A percentile compares a stretch with the other conserved stretches of the same genome.
Evolutionary conservation across 2,888 invertebrate species (phyloP).

Genomic region (Cataglyphis livida): DNA sequence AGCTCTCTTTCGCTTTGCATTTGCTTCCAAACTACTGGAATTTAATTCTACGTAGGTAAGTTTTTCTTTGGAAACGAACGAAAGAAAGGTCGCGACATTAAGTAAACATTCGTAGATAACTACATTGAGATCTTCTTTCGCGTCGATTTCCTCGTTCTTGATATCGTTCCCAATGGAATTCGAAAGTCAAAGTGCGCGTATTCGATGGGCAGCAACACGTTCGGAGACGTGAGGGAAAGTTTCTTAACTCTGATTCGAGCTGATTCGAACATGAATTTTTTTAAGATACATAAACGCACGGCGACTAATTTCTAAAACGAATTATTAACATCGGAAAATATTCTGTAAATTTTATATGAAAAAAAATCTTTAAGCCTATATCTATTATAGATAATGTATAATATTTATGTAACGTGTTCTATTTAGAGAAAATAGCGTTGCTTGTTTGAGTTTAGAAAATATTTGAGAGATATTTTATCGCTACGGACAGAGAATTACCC

Average conservation of each 20-base stretch:
- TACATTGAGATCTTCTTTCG: conserved; percentile 33
- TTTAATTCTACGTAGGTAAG: conserved; percentile 58
- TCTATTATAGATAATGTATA: neutral
- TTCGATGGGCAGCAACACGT: neutral
- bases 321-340: neutral
- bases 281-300: neutral
- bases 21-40: conserved; percentile 49
- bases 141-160: conserved; percentile 35
- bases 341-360: neutral
- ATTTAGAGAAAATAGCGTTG: neutral
- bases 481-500: conserved; percentile 2
- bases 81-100: conserved; percentile 32
- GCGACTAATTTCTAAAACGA: neutral
- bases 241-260: neutral
- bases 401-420: neutral
- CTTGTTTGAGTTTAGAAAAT: conserved; percentile 4
- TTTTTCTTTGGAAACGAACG: conserved; percentile 43
- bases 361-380: neutral
- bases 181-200: conserved; percentile 20
- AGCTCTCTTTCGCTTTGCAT: conserved; percentile 35
- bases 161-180: conserved; percentile 19
- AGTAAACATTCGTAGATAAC: conserved; percentile 39
- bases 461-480: conserved; percentile 12
- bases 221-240: neutral
- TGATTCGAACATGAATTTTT: neutral